phyloP scores from a whole-genome alignment of 1,140 invertebrate genomes.

The Drosophila kohkoa region DNA sequence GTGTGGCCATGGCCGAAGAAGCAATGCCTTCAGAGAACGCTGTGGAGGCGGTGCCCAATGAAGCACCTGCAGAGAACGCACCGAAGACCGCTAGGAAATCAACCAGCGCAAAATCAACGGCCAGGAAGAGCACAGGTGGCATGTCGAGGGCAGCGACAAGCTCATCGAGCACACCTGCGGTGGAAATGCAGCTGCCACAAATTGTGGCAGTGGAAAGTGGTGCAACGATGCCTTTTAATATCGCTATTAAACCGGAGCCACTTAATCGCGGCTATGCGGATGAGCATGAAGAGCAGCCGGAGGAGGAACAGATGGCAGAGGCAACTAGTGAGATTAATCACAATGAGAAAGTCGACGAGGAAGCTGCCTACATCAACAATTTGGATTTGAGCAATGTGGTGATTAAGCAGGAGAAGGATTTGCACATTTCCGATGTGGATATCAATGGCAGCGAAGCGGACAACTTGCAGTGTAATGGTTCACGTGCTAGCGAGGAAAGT shows the following conservation, averaged over 20 bases:
- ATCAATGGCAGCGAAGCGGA: conserved; percentile 35
- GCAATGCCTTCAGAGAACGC: conserved; percentile 44
- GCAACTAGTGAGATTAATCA: conserved; percentile 56
- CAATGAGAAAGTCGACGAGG: conserved; percentile 60
- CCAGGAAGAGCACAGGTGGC: conserved; percentile 64
- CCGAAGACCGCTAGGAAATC: conserved; percentile 4
- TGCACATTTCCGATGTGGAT: conserved; percentile 58
- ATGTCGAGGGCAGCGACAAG: not conserved
- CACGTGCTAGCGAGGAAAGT: conserved; percentile 4
- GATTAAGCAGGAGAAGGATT: conserved; percentile 75
- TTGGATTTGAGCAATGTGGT: conserved; percentile 67
- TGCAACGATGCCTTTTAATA: conserved; percentile 39
- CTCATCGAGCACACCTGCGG: not conserved
- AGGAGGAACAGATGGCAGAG: not conserved
- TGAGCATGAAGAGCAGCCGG: conserved; percentile 17
- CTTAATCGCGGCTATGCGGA: conserved; percentile 62
- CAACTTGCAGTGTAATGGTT: conserved; percentile 46
- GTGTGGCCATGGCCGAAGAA: conserved; percentile 71
- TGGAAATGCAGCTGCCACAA: conserved; percentile 48
- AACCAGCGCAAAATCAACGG: conserved; percentile 44
- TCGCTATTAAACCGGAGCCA: conserved; percentile 73
- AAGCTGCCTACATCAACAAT: conserved; percentile 60
- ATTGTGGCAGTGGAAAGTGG: conserved; percentile 68
- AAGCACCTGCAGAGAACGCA: not conserved
- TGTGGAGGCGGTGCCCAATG: conserved; percentile 47